Base-by-base conservation (phyloP, 2,888 invertebrate genomes). In the Melikaiella ostensackeni region DNA sequence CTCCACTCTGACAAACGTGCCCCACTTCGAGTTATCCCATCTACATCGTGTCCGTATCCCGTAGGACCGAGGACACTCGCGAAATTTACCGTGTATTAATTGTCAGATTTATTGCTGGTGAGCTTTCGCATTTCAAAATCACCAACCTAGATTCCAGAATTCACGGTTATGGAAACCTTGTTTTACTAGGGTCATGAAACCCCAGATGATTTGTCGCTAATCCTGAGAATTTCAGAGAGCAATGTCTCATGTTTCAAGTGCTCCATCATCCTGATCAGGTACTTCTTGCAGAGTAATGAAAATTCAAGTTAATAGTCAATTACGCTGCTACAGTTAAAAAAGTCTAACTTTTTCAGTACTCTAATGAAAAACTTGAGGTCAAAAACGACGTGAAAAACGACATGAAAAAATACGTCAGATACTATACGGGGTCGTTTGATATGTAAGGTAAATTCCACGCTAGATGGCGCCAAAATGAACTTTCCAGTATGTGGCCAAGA, bases 71-170 rank as follows among this genome's bases (percentile, higher is more conserved):
- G 74, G 74, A 74, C 74, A 55, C 55, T 57, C 75, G 59, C 64
- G 63, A 70, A 81, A 81, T 79, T 81, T 81, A 81, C 61, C 80
- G 76, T 50, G 77, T 79, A 80, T 80, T 82, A 82, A 82, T 82
- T 77, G 80, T 79, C 70, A 77, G 79, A 82, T 80, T 82, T 80
- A 82, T 80, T 55, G 79, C 63, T 16, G 33, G 46, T 35, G 42
- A 63, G 46, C 66, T 66, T 66, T 27, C 66, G 66, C 70, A 46
- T 70, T 27, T 70, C 70, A n/a, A 46, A 70, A 70, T 70, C 46
- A 46, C 70, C 70, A 50, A 30, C 70, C 27, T 70, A 70, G 30
- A 50, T 70, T 70, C 42, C 50, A 27, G n/a, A 9, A 55, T 55
- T 55, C 50, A 55, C 50, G 50, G 50, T 55, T 55, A 21, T 55